Conservation (phyloP, 1,140 invertebrate species). For the Sarcophaga peregrina region DNA sequence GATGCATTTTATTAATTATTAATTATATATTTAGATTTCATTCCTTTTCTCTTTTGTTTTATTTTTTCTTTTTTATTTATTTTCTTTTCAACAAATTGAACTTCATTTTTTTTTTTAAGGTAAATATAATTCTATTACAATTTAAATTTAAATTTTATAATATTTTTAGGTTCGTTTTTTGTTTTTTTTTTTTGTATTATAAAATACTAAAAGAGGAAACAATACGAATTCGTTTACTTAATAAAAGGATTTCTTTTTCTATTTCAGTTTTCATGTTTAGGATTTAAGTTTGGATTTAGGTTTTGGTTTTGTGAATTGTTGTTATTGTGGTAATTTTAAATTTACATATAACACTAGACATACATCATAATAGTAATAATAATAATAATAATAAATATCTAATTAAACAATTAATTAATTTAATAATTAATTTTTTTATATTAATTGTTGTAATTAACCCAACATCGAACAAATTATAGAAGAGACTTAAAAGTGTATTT, state of each 20-base stretch:
- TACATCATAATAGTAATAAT: background rate
- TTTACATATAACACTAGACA: conserved; percentile 25
- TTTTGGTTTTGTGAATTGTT: background rate
- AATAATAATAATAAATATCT: background rate
- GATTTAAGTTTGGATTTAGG: too few relatives aligned
- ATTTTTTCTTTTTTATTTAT: too few relatives aligned
- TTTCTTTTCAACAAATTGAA: conserved; percentile 1
- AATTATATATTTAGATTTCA: background rate
- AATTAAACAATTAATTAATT: conserved; percentile 15
- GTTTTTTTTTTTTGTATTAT: background rate
- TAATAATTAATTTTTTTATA: background rate
- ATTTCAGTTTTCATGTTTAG: background rate
- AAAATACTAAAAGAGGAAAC: conserved; percentile 17
- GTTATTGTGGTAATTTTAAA: background rate
- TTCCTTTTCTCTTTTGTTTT: too few relatives aligned
- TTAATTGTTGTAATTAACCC: too few relatives aligned
- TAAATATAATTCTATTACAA: conserved; percentile 3
- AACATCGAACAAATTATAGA: too few relatives aligned
- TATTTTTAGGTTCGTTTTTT: too few relatives aligned
- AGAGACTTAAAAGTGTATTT: too few relatives aligned
- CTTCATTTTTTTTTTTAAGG: background rate
- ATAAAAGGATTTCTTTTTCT: background rate
- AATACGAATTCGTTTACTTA: conserved; percentile 11
- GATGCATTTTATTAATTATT: conserved; percentile 12
- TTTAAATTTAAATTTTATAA: background rate